A percentile compares a stretch with the other conserved stretches of the same genome.
phyloP scores from a whole-genome alignment of 2,888 invertebrate genomes.

The Fragum whitleyi region DNA sequence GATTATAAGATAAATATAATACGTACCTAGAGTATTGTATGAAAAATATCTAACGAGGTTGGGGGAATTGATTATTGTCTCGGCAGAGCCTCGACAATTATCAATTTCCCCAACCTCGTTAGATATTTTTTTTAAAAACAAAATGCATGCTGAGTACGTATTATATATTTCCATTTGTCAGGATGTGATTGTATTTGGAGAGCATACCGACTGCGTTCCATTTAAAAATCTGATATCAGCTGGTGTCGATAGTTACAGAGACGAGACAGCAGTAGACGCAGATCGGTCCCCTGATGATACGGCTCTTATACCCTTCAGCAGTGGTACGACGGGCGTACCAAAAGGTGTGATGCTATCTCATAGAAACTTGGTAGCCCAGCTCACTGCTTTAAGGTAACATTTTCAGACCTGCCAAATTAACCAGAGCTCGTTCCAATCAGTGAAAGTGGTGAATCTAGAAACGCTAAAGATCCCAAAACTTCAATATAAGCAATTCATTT shows the following conservation, averaged over 20 bases:
- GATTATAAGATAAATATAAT: no score
- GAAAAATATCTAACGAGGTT: no score
- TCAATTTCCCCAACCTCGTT: no score
- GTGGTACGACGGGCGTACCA: slow-evolving; percentile 93
- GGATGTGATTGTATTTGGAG: slow-evolving; percentile 72
- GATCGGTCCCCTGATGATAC: slow-evolving; percentile 86
- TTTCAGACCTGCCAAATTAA: no score
- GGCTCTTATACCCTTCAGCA: slow-evolving; percentile 91
- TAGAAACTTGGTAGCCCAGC: slow-evolving; percentile 88
- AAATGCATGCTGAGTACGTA: no score
- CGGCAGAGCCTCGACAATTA: no score
- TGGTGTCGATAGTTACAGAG: slow-evolving; percentile 1
- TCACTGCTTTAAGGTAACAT: slow-evolving; percentile 75
- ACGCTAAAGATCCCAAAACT: no score
- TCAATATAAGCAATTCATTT: no score
- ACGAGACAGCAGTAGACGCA: neutral
- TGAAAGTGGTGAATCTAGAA: neutral
- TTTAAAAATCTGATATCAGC: slow-evolving; percentile 46
- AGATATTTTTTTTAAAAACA: no score
- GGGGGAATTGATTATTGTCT: no score
- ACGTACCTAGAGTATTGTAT: no score
- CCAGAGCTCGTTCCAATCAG: neutral
- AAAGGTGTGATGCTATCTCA: slow-evolving; percentile 92
- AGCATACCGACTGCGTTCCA: slow-evolving; percentile 72
- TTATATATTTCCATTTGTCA: no score